Evolutionary conservation across 2,888 invertebrate species (phyloP), one percentile per base, ranked within the genome.

Genomic region (Osedax fenrisi): DNA sequence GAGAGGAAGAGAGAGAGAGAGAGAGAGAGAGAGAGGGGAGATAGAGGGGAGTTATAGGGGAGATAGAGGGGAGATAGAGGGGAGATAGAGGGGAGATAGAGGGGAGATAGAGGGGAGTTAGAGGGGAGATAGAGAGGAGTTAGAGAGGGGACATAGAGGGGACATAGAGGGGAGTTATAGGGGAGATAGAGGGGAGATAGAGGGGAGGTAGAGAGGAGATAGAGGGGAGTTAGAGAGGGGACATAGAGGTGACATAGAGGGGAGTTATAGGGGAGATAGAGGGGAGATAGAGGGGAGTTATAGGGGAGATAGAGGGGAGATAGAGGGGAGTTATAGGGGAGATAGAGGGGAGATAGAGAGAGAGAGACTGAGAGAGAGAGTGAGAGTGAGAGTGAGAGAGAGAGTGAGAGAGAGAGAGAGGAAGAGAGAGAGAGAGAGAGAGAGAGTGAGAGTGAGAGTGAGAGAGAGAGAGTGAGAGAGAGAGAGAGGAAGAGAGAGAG

Each of bases 101-200:
- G 10, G 21, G 66, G 10, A 66, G 66, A 72, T 3, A 72, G 68
- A 72, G 72, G 62, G 72, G 62, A 62, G 62, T 62, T 67, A 62
- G 62, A 62, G 62, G 72, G 62, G 72, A 72, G 72, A 72, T 62
- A 72, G 72, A 72, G 72, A 72, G 72, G 62, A 62, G 62, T 62
- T 67, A 62, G 62, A 62, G 62, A 27, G 64, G 66, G 66, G 41
- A 75, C 66, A 75, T 26, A 75, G 75, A 75, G 75, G 74, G 67
- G 66, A 66, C 22, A 24, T 67, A 62, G 10, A 62, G 10, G 66
- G 23, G 66, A 68, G 27, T 13, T 13, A n/a, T 24, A 21, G 21
- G 76, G 72, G 62, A 62, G 62, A 62, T 67, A 62, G 62, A 62
- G 62, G 72, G 62, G 72, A 72, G 72, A 72, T 62, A 72, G 72